Conservation (phyloP, 2,888 invertebrate genomes). For the Protula sp. region DNA sequence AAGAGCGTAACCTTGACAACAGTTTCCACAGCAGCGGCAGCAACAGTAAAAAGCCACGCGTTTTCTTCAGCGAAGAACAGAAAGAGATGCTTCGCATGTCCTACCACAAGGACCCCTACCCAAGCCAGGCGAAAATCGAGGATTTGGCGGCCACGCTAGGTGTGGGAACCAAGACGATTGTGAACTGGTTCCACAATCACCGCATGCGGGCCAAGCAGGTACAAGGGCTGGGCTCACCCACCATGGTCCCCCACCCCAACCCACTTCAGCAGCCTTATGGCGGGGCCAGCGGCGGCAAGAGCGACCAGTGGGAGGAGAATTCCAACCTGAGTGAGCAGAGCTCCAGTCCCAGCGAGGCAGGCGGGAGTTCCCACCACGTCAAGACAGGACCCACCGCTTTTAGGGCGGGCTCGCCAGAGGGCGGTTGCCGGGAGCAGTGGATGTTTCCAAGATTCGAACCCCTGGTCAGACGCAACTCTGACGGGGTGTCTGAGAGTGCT, state of each 20-base stretch:
- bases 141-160: slow-evolving; percentile 85
- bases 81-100: slow-evolving; percentile 92
- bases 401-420: neutral
- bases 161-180: slow-evolving; percentile 89
- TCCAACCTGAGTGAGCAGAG: slow-evolving; percentile 22
- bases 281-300: slow-evolving; percentile 21
- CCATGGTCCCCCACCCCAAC: slow-evolving; percentile 16
- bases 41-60: slow-evolving; percentile 64
- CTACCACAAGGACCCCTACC: slow-evolving; percentile 94
- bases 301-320: slow-evolving; percentile 37
- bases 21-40: slow-evolving; percentile 11
- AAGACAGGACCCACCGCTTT: neutral
- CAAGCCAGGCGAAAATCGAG: slow-evolving; percentile 92
- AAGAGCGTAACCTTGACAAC: slow-evolving; percentile 7
- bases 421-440: slow-evolving; percentile 31
- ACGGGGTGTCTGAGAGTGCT: neutral
- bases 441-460: slow-evolving; percentile 50
- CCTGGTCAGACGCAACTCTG: slow-evolving; percentile 9
- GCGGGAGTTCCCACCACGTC: neutral
- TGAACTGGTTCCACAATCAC: slow-evolving; percentile 99
- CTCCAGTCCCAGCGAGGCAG: neutral
- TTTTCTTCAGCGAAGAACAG: slow-evolving; percentile 96
- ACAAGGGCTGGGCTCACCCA: slow-evolving; percentile 10
- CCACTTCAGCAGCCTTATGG: too few species aligned
- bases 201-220: slow-evolving; percentile 84